Evolutionary conservation across 2,888 invertebrate species (phyloP), one percentile per base, ranked within the genome.

Genomic region (Artemia sinica): DNA sequence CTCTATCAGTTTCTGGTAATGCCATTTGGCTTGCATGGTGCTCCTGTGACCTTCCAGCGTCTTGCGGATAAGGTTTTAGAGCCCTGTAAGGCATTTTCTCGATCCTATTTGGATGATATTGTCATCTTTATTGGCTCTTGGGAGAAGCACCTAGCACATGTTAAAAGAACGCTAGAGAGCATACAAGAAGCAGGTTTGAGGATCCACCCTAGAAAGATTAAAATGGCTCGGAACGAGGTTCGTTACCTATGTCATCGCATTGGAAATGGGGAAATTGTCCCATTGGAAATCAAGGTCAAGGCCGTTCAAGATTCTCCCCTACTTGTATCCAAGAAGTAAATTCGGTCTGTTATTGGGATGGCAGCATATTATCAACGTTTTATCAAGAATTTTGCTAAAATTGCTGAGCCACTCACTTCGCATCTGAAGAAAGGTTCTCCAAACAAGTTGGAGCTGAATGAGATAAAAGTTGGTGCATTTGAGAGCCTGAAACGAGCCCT

Each of bases 1-100:
- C 74, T 77, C 13, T 78, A 72, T 66, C 76, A 78, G 70, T 78
- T 75, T 68, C 73, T 75, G 14, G 18, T 18, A 1, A 18, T 18
- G 72, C 72, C 76, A 2, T 78, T 77, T 70, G 77, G 76, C 58
- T n/a, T 58, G 9, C 58, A 58, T 58, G 8, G 58, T 14, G 8
- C 58, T 10, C 58, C 8, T 8, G 73, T 75, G 2, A 74, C 75
- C 0, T 79, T 77, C 69, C 77, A 78, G 67, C 70, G 75, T 50
- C 73, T 76, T 69, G 76, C 76, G 68, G 74, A 76, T 66, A 70
- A 72, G 48, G 72, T 75, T 4, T 68, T 76, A 49, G 67, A 49
- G 48, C 68, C 8, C 10, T 18, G n/a, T 18, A 8, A 18, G 8
- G 58, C n/a, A 14, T 58, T 58, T 8, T 8, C 28, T 68, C 67